Evolutionary conservation across 2,113 vertebrate species (phyloP), one percentile per base, ranked within the genome.

Genomic region (Rhizomys pruinosus): DNA sequence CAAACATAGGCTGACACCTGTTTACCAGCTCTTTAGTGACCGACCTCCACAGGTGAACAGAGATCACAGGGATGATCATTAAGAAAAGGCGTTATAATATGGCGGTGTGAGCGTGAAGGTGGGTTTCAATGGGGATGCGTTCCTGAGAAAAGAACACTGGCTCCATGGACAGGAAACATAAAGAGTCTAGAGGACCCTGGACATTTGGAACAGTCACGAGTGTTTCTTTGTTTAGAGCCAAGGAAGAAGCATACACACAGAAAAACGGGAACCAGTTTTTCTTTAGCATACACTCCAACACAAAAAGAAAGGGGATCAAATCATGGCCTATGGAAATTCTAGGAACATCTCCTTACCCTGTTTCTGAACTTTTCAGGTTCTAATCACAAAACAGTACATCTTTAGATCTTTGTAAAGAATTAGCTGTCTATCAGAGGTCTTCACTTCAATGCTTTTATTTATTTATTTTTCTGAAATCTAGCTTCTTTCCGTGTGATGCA

Each of bases 41-140:
- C 8, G 27, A 2, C 16, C 47, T 69, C 44, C 0, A 1, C 71
- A 27, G 57, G 79, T 52, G 34, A 47, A 37, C 47, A 61, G 68
- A 52, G 29, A 13, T 1, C 16, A 17, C 29, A 47, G 79, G 74
- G 39, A 10, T 10, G 73, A 44, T 16, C 23, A 6, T 39, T 4
- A n/a, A 66, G 74, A 68, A 81, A 2, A 10, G 1, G 1, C 1
- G 0, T 23, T 11, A 3, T 27, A 37, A 44, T 2, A 25, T 16
- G 42, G 34, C 1, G 55, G 29, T 1, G 42, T 3, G 0, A 0
- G 3, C 3, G 37, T 2, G 25, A 7, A 3, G 9, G 34, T 10
- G 47, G 29, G 6, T 0, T 25, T n/a, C 2, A 22, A 34, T 59
- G 52, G 3, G 7, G 20, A 16, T 4, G 1, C 0, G 1, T 10